phyloP scores from a whole-genome alignment of 2,888 invertebrate species.

The Mactromeris polynyma region DNA sequence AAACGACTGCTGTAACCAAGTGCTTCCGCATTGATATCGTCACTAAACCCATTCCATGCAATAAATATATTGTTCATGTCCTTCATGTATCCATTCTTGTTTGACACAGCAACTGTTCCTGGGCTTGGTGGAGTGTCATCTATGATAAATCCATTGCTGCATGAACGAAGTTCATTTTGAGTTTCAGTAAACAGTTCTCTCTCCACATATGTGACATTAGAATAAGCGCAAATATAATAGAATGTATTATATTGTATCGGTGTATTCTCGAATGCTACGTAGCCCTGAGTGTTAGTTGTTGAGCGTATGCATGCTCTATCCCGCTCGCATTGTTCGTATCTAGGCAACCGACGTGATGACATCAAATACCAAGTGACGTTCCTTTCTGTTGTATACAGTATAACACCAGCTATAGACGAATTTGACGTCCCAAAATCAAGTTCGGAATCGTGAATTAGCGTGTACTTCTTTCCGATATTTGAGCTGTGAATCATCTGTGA shows the following conservation, averaged over 20 bases:
- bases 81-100: constrained; percentile 38
- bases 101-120: constrained; percentile 33
- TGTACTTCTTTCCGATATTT: constrained; percentile 30
- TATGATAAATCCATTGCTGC: constrained; percentile 60
- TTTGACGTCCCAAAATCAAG: constrained; percentile 47
- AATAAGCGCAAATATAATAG: constrained; percentile 49
- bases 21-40: constrained; percentile 28
- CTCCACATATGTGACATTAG: constrained; percentile 17
- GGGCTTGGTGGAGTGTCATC: constrained; percentile 37
- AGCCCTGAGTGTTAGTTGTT: background rate
- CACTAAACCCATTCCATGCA: constrained; percentile 47
- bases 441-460: constrained; percentile 39
- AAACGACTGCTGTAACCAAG: constrained; percentile 39
- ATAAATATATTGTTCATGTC: constrained; percentile 14
- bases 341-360: constrained; percentile 32
- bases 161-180: constrained; percentile 35
- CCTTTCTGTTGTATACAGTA: constrained; percentile 34
- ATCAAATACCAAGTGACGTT: constrained; percentile 57
- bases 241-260: background rate
- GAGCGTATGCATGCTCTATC: constrained; percentile 36
- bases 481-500: constrained; percentile 50
- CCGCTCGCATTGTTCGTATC: background rate
- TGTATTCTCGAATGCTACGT: constrained; percentile 16
- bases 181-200: constrained; percentile 36
- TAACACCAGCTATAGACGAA: constrained; percentile 34